Evolutionary conservation across 2,888 invertebrate species (phyloP).

Genomic region (Agrochola lychnidis): DNA sequence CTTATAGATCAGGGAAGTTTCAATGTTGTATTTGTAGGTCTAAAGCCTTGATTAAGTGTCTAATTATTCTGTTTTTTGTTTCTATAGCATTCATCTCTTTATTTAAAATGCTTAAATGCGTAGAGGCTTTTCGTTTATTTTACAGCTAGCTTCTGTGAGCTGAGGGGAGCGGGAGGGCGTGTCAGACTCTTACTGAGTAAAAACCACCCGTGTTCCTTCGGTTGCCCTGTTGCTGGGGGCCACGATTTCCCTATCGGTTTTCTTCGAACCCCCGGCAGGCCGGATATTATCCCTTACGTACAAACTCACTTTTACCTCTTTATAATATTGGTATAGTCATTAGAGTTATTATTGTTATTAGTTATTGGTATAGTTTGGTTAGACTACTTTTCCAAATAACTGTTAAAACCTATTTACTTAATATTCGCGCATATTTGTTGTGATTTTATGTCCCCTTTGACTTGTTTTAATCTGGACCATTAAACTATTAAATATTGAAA

Average conservation of each 20-base stretch:
- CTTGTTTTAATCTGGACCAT: conserved; percentile 3
- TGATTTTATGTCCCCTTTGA: background rate
- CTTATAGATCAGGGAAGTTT: background rate
- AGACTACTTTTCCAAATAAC: background rate
- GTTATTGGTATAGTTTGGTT: too few relatives aligned
- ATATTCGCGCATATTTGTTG: background rate
- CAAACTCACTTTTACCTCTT: background rate
- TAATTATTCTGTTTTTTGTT: background rate
- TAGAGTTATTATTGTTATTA: too few relatives aligned
- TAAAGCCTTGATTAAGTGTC: background rate
- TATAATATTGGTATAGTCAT: background rate
- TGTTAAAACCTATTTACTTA: background rate
- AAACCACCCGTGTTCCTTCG: too few relatives aligned
- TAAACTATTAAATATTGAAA: conserved; percentile 16
- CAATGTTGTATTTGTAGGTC: background rate
- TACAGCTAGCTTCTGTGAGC: background rate
- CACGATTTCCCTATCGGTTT: too few relatives aligned
- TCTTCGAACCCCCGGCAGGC: too few relatives aligned
- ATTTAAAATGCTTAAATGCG: background rate
- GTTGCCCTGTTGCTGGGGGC: too few relatives aligned
- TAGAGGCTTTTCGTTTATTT: background rate
- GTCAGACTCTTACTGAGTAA: too few relatives aligned
- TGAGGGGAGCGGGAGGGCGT: too few relatives aligned
- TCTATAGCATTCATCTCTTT: background rate
- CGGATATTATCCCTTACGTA: background rate